Evolutionary conservation across 2,888 invertebrate genomes (phyloP).

Genomic region (Drosophila hawaiiensis): DNA sequence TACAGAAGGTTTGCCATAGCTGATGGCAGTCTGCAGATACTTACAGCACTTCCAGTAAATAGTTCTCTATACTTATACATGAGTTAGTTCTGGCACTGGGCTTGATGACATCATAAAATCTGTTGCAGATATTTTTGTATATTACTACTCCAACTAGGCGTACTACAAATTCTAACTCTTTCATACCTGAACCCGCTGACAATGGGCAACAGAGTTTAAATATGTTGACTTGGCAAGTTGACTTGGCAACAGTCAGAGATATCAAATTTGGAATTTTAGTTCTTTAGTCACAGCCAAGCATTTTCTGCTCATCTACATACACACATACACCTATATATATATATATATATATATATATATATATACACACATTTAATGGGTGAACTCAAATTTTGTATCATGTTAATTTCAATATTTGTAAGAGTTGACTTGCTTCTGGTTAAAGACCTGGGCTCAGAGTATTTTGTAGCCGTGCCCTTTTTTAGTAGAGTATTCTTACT

Average conservation of each 20-base stretch:
- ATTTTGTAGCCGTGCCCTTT: background rate
- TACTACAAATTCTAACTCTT: background rate
- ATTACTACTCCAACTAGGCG: background rate
- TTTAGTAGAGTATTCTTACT: background rate
- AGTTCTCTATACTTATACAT: background rate
- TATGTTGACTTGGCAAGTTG: background rate
- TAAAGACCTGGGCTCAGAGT: background rate
- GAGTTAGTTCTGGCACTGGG: constrained; percentile 11
- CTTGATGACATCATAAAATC: constrained; percentile 47
- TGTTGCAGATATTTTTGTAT: constrained; percentile 5
- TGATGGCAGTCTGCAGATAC: constrained; percentile 26
- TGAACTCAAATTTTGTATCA: background rate
- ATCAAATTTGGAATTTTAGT: background rate
- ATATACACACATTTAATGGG: background rate
- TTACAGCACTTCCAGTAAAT: background rate
- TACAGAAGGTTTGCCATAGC: constrained; percentile 22
- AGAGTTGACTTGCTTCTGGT: background rate
- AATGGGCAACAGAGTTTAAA: background rate
- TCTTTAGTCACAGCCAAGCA: background rate
- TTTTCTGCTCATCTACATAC: background rate
- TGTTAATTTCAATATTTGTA: background rate
- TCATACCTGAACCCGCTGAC: background rate
- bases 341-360: background rate
- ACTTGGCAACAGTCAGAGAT: background rate
- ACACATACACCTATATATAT: background rate